Evolutionary conservation across 2,113 vertebrate species (phyloP).

Genomic region (Sardina pilchardus): DNA sequence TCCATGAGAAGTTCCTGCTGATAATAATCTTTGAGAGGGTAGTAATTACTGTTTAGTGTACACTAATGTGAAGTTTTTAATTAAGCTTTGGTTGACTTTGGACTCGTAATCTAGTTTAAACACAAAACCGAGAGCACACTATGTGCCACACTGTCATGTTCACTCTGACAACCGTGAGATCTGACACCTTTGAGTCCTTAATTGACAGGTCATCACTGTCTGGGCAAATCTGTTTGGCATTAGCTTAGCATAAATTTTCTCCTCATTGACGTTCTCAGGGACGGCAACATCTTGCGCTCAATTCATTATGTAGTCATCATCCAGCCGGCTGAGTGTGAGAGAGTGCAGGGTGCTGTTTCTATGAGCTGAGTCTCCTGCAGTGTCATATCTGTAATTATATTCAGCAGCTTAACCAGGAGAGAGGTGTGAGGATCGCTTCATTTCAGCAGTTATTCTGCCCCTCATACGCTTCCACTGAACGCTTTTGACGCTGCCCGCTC

Average conservation of each 20-base stretch:
- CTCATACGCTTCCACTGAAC: too few species aligned
- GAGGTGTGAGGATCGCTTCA: neutral
- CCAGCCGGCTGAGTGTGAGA: neutral
- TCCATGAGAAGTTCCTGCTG: neutral
- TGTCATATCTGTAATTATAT: neutral
- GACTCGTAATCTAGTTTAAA: neutral
- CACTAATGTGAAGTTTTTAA: slow-evolving; percentile 17
- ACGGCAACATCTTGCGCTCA: neutral
- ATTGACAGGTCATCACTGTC: slow-evolving; percentile 15
- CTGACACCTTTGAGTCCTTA: neutral
- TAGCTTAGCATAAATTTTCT: neutral
- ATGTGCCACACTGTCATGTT: neutral
- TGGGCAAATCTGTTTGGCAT: neutral
- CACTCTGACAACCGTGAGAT: neutral
- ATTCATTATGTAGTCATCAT: slow-evolving; percentile 19
- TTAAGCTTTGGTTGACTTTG: neutral
- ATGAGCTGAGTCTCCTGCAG: neutral
- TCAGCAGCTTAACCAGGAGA: neutral
- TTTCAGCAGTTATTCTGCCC: neutral
- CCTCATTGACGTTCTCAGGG: neutral
- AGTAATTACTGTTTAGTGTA: slow-evolving; percentile 20
- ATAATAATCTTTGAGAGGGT: slow-evolving; percentile 15
- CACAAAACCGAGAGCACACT: neutral
- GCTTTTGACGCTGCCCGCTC: too few species aligned
- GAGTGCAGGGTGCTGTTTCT: neutral